A percentile compares a stretch with the other conserved stretches of the same genome.
Conservation (phyloP, 2,888 invertebrate genomes). For the Suillia variegata region DNA sequence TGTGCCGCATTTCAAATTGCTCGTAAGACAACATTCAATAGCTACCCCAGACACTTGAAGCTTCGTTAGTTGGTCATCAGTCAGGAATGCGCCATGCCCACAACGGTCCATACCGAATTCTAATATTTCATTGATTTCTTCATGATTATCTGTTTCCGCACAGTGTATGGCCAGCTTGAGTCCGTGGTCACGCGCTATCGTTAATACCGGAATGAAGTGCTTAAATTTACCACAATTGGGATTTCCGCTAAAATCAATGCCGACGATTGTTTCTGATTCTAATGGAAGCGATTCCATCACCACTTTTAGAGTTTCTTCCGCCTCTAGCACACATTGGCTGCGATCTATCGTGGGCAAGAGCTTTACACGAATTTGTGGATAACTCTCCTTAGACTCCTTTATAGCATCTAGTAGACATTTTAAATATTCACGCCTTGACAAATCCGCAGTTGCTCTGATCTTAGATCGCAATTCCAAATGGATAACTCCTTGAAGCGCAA, state of each 20-base stretch:
- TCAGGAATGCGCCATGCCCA: slow-evolving; percentile 82
- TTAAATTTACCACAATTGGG: slow-evolving; percentile 70
- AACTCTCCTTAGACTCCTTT: slow-evolving; percentile 55
- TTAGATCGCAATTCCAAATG: slow-evolving; percentile 88
- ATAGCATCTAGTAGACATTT: slow-evolving; percentile 73
- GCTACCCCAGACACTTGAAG: slow-evolving; percentile 47
- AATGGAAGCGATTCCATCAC: slow-evolving; percentile 67
- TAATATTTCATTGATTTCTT: slow-evolving; percentile 70
- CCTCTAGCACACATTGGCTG: slow-evolving; percentile 65
- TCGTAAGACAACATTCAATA: slow-evolving; percentile 83
- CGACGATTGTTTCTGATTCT: slow-evolving; percentile 72
- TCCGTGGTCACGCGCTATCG: slow-evolving; percentile 67
- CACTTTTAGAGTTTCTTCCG: slow-evolving; percentile 69
- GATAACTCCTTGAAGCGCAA: slow-evolving; percentile 78
- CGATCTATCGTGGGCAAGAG: slow-evolving; percentile 82
- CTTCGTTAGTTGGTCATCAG: slow-evolving; percentile 33
- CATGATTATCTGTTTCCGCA: slow-evolving; percentile 76
- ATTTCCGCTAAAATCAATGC: slow-evolving; percentile 79
- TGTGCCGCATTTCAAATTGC: slow-evolving; percentile 79
- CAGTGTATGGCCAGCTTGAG: slow-evolving; percentile 77
- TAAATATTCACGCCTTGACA: slow-evolving; percentile 76
- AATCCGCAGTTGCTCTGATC: slow-evolving; percentile 68
- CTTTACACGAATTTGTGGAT: slow-evolving; percentile 62
- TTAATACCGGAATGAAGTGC: slow-evolving; percentile 68
- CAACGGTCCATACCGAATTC: slow-evolving; percentile 77